A percentile compares a stretch with the other conserved stretches of the same genome.
Conservation (phyloP, 2,113 vertebrate genomes). For the Gnathochromis pfefferi region DNA sequence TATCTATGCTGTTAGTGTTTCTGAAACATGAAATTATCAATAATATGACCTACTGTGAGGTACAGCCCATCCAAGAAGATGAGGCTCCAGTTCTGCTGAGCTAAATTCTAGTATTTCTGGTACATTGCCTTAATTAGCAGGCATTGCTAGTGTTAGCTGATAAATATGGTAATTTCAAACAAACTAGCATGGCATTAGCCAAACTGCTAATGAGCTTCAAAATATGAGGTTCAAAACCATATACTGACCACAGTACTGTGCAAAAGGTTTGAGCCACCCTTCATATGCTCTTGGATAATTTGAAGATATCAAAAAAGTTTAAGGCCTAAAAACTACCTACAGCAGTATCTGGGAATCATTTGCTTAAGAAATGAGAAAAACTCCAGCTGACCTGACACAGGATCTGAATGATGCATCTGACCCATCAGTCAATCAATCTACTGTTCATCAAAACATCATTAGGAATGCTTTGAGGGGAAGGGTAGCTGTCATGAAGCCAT, state of each 20-base stretch:
- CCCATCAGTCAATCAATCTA: neutral
- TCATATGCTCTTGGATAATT: neutral
- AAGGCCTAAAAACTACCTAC: neutral
- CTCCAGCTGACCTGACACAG: neutral
- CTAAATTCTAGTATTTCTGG: neutral
- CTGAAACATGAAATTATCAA: neutral
- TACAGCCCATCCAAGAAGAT: neutral
- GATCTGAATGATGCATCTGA: neutral
- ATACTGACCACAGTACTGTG: neutral
- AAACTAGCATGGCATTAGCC: neutral
- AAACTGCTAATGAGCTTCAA: neutral
- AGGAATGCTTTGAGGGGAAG: neutral
- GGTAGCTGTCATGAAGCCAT: neutral
- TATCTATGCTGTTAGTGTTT: neutral
- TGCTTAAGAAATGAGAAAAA: neutral
- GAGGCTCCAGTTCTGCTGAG: neutral
- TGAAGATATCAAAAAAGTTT: neutral
- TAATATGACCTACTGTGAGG: neutral
- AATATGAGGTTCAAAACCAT: neutral
- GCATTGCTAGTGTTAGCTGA: neutral
- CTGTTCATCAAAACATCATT: neutral
- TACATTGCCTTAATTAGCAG: neutral
- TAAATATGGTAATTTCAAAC: neutral
- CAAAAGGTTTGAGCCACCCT: neutral
- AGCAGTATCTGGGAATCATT: neutral